Evolutionary conservation across 2,797 vertebrate genomes (phyloP), one percentile per base, ranked within the genome.

Genomic region (Ispidina picta): DNA sequence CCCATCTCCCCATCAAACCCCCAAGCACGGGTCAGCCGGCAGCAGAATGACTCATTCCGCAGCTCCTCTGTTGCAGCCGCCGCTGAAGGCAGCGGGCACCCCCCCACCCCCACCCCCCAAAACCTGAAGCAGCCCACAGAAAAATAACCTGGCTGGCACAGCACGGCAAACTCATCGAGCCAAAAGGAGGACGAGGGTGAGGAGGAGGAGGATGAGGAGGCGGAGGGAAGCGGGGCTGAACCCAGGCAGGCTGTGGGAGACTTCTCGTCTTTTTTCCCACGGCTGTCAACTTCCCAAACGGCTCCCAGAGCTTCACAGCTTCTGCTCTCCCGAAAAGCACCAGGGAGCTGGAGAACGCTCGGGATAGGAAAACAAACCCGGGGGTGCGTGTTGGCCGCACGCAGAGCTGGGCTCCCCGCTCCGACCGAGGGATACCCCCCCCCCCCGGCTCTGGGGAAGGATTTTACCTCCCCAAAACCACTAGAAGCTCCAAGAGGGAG

Each of bases 131-230:
- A 66, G 16, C 31, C 64, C 44, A 41, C 74, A 28, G 73, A 37
- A 51, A 86, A 87, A 92, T 37, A 91, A 70, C 16, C 73, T 23
- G 33, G 70, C 89, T 83, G 87, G 91, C 90, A 76, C 82, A 92
- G 90, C 89, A 84, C 70, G 41, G 82, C 77, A 60, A 93, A 85
- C 83, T 94, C 94, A 94, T 93, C 76, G 39, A 92, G 88, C 14
- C 63, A 7, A 76, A 26, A n/a, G 55, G 74, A 83, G 14, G 87
- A 65, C 68, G n/a, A 62, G 66, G 56, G 39, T 35, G 63, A 35
- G 22, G 52, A 75, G 87, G 35, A 48, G 28, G 65, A 83, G 20
- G 73, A n/a, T n/a, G n/a, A n/a, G n/a, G n/a, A n/a, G n/a, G n/a
- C n/a, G 74, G 56, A 41, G 49, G 66, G 23, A 12, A 43, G 73